Base-by-base conservation (phyloP, 1,140 invertebrate genomes). In the Scaptodrosophila lebanonensis region DNA sequence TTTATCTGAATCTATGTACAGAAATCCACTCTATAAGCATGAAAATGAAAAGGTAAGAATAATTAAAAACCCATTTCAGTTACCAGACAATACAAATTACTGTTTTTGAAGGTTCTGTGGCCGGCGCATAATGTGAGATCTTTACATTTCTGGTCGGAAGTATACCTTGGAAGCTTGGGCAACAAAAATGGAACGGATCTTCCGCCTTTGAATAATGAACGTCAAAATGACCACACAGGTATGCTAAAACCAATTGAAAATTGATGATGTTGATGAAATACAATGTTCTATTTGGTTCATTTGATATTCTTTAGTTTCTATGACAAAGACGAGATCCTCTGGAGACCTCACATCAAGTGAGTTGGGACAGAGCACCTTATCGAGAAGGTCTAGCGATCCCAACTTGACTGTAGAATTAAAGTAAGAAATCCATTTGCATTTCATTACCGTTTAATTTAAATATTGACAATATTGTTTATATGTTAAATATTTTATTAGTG, bases 21-120 rank as follows among this genome's bases (percentile, higher is more conserved):
- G 91, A 63, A 98, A 98, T 91, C 94, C 95, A 87, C 89, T 98
- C 8, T 98, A 96, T 88, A 89, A 91, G 32, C 88, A 89, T 54
- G 87, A 86, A 52, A 85, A 75, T 50, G 88, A 89, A 49, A 88
- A 89, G 87, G 89, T 89, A 32, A 22, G 18, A 16, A 5, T 4
- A 32, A 1, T n/a, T 3, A 3, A 12, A 1, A 7, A 4, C 29
- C 30, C 1, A 16, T 25, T 29, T 4, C 18, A 9, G 36, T 15
- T 8, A 38, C 29, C 20, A 43, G 20, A 15, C 45, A 22, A 36
- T 20, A 7, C 25, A 16, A 20, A 33, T 33, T 29, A 11, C 27
- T n/a, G 6, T 38, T 45, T 29, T 6, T 38, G n/a, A n/a, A 85
- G 83, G 94, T 96, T 67, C 89, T 97, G 70, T 95, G 93, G 91